Evolutionary conservation across 1,140 invertebrate genomes (phyloP).

Genomic region (Onthophagus taurus): DNA sequence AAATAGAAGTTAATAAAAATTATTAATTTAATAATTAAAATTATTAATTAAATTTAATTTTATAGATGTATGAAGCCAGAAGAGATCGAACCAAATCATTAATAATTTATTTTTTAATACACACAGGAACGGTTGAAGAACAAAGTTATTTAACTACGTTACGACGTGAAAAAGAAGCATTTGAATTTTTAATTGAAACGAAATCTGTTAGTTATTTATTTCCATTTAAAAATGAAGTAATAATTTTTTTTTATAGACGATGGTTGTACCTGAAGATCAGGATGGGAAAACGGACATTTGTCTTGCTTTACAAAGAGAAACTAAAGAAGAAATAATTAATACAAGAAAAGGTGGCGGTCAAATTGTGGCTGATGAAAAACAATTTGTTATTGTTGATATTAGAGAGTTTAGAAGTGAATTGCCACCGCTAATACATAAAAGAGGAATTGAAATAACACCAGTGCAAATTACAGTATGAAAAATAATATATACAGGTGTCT

Average conservation of each 20-base stretch:
- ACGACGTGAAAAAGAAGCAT: conserved; percentile 85
- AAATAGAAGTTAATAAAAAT: conserved; percentile 61
- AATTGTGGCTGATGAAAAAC: conserved; percentile 30
- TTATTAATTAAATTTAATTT: neutral
- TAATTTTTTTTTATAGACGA: conserved; percentile 47
- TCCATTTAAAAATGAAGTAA: neutral
- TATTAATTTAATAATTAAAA: neutral
- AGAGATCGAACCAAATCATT: conserved; percentile 50
- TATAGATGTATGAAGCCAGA: conserved; percentile 53
- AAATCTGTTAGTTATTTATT: conserved; percentile 64
- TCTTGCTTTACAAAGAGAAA: conserved; percentile 47
- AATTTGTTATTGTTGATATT: conserved; percentile 89
- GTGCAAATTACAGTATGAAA: conserved; percentile 74
- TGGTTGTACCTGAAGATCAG: conserved; percentile 87
- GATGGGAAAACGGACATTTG: conserved; percentile 74
- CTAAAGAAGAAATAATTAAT: conserved; percentile 39
- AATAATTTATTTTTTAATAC: conserved; percentile 82
- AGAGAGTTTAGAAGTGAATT: conserved; percentile 96
- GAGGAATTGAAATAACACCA: conserved; percentile 89
- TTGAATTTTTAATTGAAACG: conserved; percentile 82
- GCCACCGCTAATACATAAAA: conserved; percentile 85
- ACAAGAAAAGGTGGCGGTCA: conserved; percentile 56
- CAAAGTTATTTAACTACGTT: conserved; percentile 88
- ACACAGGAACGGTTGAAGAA: conserved; percentile 87
- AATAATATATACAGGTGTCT: too few species aligned